Evolutionary conservation across 2,888 invertebrate species (phyloP).

Genomic region (Hedya salicella): DNA sequence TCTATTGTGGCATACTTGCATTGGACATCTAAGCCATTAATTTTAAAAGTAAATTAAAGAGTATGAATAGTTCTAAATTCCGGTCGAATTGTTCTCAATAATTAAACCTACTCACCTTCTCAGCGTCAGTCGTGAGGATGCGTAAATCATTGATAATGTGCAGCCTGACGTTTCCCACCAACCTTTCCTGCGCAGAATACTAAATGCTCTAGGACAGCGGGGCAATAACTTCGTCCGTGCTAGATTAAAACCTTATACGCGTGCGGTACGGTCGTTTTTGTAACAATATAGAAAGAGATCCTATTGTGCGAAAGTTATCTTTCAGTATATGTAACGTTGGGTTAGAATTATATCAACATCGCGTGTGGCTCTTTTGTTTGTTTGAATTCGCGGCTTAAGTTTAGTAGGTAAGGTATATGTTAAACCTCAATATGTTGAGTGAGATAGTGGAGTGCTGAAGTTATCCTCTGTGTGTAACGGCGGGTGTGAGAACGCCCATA

Average conservation of each 20-base stretch:
- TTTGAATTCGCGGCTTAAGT: neutral
- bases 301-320: constrained; percentile 28
- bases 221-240: neutral
- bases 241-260: constrained; percentile 4
- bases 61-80: neutral
- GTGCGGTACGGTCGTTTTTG: neutral
- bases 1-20: too few relatives aligned
- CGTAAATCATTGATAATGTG: constrained; percentile 44
- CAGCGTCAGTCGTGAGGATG: constrained; percentile 45
- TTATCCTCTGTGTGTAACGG: constrained; percentile 4
- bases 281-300: constrained; percentile 1
- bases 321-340: constrained; percentile 19
- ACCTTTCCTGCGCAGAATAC: constrained; percentile 46
- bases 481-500: constrained; percentile 21
- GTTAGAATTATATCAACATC: constrained; percentile 7
- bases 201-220: constrained; percentile 32
- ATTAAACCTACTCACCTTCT: constrained; percentile 23
- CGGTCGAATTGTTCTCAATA: constrained; percentile 4
- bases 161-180: constrained; percentile 45
- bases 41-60: neutral
- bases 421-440: neutral
- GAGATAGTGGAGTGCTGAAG: neutral
- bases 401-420: neutral
- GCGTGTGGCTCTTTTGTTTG: constrained; percentile 2
- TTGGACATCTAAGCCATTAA: neutral